Percentiles rank a stretch among this genome's conserved stretches.
Conservation (phyloP, 2,797 vertebrate species). For the Tympanoctomys barrerae region DNA sequence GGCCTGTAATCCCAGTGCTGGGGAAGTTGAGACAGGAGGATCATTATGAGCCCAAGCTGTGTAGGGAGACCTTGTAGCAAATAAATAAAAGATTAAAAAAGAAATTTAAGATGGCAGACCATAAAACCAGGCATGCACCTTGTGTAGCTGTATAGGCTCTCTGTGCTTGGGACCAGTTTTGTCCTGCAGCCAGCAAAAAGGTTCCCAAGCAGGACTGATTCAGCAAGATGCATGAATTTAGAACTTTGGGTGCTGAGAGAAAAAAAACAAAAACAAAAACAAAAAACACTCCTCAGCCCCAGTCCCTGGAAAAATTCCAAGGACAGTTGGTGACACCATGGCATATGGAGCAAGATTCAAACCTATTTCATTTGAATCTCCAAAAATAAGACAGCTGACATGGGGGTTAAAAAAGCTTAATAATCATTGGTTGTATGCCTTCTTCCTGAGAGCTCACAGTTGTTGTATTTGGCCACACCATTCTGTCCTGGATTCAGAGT, state of each 20-base stretch:
- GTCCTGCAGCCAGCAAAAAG: background rate
- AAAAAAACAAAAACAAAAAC: background rate
- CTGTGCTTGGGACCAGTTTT: background rate
- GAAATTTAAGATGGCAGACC: background rate
- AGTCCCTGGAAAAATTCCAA: background rate
- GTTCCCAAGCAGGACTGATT: background rate
- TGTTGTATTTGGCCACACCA: background rate
- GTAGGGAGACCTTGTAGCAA: no score
- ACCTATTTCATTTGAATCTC: conserved; percentile 32
- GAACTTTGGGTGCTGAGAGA: background rate
- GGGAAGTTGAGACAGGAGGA: no score
- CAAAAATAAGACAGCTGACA: conserved; percentile 59
- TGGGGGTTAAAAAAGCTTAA: conserved; percentile 48
- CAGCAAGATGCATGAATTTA: background rate
- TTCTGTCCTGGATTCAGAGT: background rate
- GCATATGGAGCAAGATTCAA: conserved; percentile 6
- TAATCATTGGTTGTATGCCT: conserved; percentile 31
- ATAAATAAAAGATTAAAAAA: no score
- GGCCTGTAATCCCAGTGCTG: no score
- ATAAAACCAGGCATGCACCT: fast-evolving
- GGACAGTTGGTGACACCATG: background rate
- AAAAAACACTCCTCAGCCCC: background rate
- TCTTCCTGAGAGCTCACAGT: background rate
- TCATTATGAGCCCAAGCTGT: no score
- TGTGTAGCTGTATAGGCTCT: no score